Evolutionary conservation across 2,888 invertebrate genomes (phyloP).

Genomic region (Horisme vitalbata): DNA sequence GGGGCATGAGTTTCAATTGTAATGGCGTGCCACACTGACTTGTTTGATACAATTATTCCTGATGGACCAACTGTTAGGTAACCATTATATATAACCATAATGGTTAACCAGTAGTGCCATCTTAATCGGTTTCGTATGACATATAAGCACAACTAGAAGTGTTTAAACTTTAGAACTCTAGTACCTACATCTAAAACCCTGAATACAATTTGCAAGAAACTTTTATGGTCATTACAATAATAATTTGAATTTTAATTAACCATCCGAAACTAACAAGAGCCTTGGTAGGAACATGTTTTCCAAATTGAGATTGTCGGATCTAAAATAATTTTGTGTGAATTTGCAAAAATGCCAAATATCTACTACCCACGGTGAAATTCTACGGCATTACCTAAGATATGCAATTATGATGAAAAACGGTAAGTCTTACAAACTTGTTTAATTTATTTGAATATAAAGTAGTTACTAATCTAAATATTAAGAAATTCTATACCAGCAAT

Average conservation of each 20-base stretch:
- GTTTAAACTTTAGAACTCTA: too few species aligned
- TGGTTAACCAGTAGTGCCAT: too few species aligned
- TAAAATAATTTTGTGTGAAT: conserved; percentile 8
- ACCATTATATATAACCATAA: too few species aligned
- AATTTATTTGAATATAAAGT: background rate
- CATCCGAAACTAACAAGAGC: conserved; percentile 5
- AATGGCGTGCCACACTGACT: conserved; percentile 51
- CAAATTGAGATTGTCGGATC: conserved; percentile 12
- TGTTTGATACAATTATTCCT: too few species aligned
- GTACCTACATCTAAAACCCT: conserved; percentile 3
- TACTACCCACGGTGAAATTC: background rate
- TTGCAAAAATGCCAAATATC: conserved; percentile 6
- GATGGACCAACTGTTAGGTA: too few species aligned
- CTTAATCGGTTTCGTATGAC: too few species aligned
- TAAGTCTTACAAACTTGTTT: conserved; percentile 15
- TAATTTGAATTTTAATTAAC: conserved; percentile 11
- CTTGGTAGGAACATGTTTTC: conserved; percentile 7
- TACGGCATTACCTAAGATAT: too few species aligned
- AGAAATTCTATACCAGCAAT: too few species aligned
- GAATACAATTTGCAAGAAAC: conserved; percentile 6
- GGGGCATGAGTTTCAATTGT: conserved; percentile 32
- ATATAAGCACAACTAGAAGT: too few species aligned
- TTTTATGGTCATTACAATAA: conserved; percentile 5
- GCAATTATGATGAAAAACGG: conserved; percentile 6
- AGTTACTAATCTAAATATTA: too few species aligned